Percentiles rank a stretch among this genome's conserved stretches.
phyloP scores from a whole-genome alignment of 2,113 vertebrate species.

The Ancistrus triradiatus region DNA sequence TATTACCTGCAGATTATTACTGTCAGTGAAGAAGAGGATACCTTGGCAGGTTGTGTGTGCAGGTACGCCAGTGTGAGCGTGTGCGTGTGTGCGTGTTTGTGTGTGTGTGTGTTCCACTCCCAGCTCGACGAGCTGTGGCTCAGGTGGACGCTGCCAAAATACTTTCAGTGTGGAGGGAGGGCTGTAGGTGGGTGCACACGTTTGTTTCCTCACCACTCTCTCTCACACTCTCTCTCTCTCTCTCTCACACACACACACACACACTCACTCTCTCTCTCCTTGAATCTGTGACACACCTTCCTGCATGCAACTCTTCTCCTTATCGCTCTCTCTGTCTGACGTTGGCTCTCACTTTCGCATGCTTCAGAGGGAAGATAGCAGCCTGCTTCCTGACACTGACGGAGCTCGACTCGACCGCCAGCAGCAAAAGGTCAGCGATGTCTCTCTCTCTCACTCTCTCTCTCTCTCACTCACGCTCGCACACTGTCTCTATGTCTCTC shows the following conservation, averaged over 20 bases:
- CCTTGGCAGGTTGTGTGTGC: neutral
- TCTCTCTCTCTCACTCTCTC: conserved; percentile 38
- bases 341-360: conserved; percentile 66
- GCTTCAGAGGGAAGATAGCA: conserved; percentile 58
- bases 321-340: conserved; percentile 45
- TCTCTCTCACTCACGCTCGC: neutral
- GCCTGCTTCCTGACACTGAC: conserved; percentile 63
- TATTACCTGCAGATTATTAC: neutral
- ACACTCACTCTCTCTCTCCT: conserved; percentile 27
- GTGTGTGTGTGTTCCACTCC: conserved; percentile 63
- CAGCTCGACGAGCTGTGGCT: conserved; percentile 62
- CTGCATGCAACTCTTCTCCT: conserved; percentile 36
- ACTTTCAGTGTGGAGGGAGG: conserved; percentile 93
- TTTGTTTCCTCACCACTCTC: conserved; percentile 63
- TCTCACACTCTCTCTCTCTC: conserved; percentile 49
- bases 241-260: conserved; percentile 34
- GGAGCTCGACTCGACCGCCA: conserved; percentile 53
- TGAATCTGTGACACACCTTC: conserved; percentile 39
- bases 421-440: conserved; percentile 68
- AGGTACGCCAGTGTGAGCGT: conserved; percentile 21
- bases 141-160: conserved; percentile 97
- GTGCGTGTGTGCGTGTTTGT: conserved; percentile 24
- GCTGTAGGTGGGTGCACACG: conserved; percentile 79
- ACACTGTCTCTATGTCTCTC: conserved; percentile 3
- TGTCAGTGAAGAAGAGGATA: neutral